Evolutionary conservation across 2,113 vertebrate species (phyloP).

Genomic region (Sclerurus mexicanus): DNA sequence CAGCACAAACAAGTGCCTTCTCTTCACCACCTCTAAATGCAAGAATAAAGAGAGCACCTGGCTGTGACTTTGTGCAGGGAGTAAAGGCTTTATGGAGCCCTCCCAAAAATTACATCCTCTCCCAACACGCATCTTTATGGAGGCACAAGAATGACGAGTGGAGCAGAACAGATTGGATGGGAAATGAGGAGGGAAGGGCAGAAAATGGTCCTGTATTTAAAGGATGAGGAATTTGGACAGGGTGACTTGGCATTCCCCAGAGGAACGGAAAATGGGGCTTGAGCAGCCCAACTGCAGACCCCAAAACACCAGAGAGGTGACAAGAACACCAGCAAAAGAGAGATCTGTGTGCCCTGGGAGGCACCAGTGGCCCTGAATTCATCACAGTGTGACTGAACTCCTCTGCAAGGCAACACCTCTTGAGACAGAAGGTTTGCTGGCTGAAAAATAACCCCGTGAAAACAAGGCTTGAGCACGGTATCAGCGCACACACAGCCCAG

Average conservation of each 20-base stretch:
- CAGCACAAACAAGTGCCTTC: not conserved
- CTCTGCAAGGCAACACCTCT: not conserved
- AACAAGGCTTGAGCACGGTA: rapidly evolving
- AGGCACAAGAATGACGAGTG: not conserved
- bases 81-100: not conserved
- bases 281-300: not conserved
- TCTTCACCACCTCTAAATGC: not conserved
- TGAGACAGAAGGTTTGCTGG: rapidly evolving
- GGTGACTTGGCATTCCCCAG: not conserved
- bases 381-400: rapidly evolving
- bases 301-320: not conserved
- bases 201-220: not conserved
- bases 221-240: not conserved
- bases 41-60: not conserved
- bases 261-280: not conserved
- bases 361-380: not conserved
- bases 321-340: not conserved
- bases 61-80: not conserved
- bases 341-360: rapidly evolving
- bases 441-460: not conserved
- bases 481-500: rapidly evolving
- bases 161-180: not conserved
- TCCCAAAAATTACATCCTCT: rapidly evolving
- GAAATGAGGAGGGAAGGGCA: not conserved
- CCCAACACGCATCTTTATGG: rapidly evolving